Conservation (phyloP, 1,140 invertebrate species). For the Hypothenemus hampei region DNA sequence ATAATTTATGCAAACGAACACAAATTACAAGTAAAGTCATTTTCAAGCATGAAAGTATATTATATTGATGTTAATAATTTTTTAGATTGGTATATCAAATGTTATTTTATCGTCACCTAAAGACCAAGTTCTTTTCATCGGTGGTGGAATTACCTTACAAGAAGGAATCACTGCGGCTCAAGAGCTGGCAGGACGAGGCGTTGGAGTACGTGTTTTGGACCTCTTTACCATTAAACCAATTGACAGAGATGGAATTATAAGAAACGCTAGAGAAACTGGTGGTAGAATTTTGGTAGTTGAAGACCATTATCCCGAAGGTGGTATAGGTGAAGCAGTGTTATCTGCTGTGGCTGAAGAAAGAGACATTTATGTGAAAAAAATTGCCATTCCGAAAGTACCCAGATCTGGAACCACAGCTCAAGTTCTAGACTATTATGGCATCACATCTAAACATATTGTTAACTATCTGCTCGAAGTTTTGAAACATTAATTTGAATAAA, state of each 20-base stretch:
- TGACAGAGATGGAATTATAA: slow-evolving; percentile 71
- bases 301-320: slow-evolving; percentile 95
- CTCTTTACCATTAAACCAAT: slow-evolving; percentile 95
- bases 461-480: slow-evolving; percentile 62
- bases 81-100: slow-evolving; percentile 69
- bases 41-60: no score
- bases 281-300: slow-evolving; percentile 90
- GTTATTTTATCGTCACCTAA: slow-evolving; percentile 66
- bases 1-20: slow-evolving; percentile 88
- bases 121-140: slow-evolving; percentile 83
- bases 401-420: slow-evolving; percentile 83
- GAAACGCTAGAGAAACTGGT: slow-evolving; percentile 71
- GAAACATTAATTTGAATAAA: slow-evolving; percentile 47
- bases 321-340: slow-evolving; percentile 91
- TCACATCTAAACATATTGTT: slow-evolving; percentile 76
- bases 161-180: slow-evolving; percentile 86
- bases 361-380: slow-evolving; percentile 71
- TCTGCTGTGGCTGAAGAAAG: slow-evolving; percentile 69
- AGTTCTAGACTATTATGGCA: slow-evolving; percentile 84
- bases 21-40: slow-evolving; percentile 59
- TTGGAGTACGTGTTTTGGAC: slow-evolving; percentile 80
- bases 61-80: slow-evolving; percentile 24
- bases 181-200: slow-evolving; percentile 60
- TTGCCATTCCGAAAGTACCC: slow-evolving; percentile 83
- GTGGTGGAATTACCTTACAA: slow-evolving; percentile 88